Conservation (phyloP, 2,888 invertebrate genomes). For the Trissolcus brochymenae region DNA sequence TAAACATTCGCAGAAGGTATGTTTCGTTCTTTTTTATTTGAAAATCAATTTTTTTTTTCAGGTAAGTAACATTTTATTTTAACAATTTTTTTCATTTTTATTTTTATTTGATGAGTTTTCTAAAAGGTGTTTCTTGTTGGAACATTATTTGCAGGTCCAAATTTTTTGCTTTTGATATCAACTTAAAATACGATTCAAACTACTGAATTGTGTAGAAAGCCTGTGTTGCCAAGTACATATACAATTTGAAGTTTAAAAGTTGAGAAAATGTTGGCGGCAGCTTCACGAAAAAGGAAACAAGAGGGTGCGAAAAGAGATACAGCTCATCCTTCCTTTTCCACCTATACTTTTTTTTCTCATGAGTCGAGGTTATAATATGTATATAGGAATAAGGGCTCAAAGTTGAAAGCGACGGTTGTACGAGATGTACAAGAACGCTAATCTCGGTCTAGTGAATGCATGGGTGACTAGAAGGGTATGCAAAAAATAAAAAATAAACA, state of each 20-base stretch:
- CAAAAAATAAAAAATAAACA: constrained; percentile 24
- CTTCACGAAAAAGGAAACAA: constrained; percentile 10
- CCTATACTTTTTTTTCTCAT: constrained; percentile 5
- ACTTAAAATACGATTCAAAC: constrained; percentile 61
- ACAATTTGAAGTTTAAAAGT: constrained; percentile 66
- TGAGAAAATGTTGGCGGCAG: constrained; percentile 63
- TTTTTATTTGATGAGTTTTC: no score
- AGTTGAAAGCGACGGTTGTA: constrained; percentile 48
- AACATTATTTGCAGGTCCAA: no score
- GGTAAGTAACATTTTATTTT: no score
- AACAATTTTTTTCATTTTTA: no score
- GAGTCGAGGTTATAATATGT: constrained; percentile 33
- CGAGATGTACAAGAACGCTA: constrained; percentile 61
- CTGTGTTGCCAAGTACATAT: constrained; percentile 61
- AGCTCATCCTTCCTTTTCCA: constrained; percentile 2
- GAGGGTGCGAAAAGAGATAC: constrained; percentile 20
- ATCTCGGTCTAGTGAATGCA: constrained; percentile 58
- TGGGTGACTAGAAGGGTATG: constrained; percentile 24
- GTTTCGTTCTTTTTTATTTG: no score
- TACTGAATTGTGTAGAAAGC: constrained; percentile 64
- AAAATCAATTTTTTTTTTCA: no score
- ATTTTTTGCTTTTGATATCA: constrained; percentile 7
- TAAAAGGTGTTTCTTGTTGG: no score
- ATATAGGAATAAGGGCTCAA: constrained; percentile 42
- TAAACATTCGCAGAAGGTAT: no score